Evolutionary conservation across 1,140 invertebrate genomes (phyloP).

Genomic region (Bicyclus anynana): DNA sequence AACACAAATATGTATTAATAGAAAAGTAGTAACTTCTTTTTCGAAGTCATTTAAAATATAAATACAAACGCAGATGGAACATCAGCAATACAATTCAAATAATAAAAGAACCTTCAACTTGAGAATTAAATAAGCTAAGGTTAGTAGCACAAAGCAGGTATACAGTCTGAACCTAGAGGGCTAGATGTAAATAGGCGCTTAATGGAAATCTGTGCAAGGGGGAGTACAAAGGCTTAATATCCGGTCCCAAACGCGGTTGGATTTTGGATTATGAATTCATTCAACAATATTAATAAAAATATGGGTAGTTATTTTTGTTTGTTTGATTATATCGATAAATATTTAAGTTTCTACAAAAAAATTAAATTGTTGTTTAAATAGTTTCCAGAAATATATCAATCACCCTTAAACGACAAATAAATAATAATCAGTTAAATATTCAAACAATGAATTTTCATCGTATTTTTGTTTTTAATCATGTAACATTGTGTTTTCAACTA

Average conservation of each 20-base stretch:
- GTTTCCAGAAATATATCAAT: no score
- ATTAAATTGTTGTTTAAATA: no score
- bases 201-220: conserved; percentile 31
- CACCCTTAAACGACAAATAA: no score
- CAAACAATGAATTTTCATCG: no score
- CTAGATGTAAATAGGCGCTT: conserved; percentile 42
- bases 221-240: conserved; percentile 45
- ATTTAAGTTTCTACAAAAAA: no score
- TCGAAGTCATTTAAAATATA: no score
- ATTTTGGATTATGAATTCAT: conserved; percentile 8
- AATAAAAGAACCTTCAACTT: conserved; percentile 72
- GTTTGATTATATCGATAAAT: not conserved
- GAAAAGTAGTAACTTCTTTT: no score
- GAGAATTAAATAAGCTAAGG: conserved; percentile 68
- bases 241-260: conserved; percentile 28
- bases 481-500: no score
- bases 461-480: no score
- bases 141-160: conserved; percentile 49
- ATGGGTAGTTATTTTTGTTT: not conserved
- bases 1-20: no score
- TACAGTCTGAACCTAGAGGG: conserved; percentile 57
- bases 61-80: no score
- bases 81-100: conserved; percentile 17
- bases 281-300: not conserved
- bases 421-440: no score